These are phyloP conservation scores for Lithophane socia DNA, from an alignment of 2,888 invertebrate genomes.

Conservation along the genomic window DNA sequence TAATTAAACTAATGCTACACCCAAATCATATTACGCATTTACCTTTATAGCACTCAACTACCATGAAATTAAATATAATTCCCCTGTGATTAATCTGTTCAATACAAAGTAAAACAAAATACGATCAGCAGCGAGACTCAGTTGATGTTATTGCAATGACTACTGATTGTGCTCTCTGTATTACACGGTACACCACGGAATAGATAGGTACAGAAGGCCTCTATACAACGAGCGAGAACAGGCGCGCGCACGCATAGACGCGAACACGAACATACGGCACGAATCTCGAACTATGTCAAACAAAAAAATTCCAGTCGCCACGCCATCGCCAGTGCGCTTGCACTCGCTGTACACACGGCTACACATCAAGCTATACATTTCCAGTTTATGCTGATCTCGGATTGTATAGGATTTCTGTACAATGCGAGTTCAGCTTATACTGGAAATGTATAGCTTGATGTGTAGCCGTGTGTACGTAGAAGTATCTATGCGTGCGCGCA, in stretches of 20 bases:
- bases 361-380: no score
- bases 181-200: neutral
- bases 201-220: conserved; percentile 3
- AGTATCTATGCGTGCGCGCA: neutral
- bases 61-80: conserved; percentile 19
- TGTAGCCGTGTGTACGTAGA: no score
- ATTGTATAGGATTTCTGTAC: no score
- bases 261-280: neutral
- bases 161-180: conserved; percentile 33
- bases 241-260: neutral
- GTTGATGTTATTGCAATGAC: conserved; percentile 47
- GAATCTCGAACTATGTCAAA: neutral
- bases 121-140: conserved; percentile 21
- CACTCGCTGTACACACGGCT: neutral
- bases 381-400: no score
- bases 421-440: no score
- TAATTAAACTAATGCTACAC: neutral
- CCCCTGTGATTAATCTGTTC: conserved; percentile 17
- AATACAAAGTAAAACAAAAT: conserved; percentile 34
- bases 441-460: no score
- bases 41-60: neutral
- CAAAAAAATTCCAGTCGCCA: neutral
- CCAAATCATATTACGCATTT: neutral
- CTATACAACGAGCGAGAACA: no score
- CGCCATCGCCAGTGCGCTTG: no score